Evolutionary conservation across 2,888 invertebrate species (phyloP).

Genomic region (Tetragnatha montana): DNA sequence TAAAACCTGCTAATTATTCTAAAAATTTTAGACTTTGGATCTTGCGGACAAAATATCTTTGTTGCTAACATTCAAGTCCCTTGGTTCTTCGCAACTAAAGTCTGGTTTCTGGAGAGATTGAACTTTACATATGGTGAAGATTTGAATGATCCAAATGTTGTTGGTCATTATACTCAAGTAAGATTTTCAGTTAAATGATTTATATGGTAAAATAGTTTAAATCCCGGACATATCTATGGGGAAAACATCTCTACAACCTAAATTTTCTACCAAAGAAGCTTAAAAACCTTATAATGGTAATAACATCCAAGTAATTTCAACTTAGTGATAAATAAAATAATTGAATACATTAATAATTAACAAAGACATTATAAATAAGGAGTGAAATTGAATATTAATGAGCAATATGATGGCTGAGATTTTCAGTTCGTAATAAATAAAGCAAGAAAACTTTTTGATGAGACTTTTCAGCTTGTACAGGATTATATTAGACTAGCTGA

Average conservation of each 20-base stretch:
- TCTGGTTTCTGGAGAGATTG: slow-evolving; percentile 86
- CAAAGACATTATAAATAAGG: too few species aligned
- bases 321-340: too few species aligned
- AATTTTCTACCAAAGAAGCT: neutral
- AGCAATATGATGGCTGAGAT: too few species aligned
- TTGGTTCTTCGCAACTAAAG: slow-evolving; percentile 87
- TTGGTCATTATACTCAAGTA: slow-evolving; percentile 87
- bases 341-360: too few species aligned
- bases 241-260: neutral
- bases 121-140: slow-evolving; percentile 84
- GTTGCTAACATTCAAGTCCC: slow-evolving; percentile 87
- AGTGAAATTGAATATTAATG: too few species aligned
- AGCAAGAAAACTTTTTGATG: too few species aligned
- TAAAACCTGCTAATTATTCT: too few species aligned
- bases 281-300: neutral
- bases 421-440: too few species aligned
- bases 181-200: neutral
- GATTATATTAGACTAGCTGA: too few species aligned
- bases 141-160: slow-evolving; percentile 80
- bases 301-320: neutral
- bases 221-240: neutral
- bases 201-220: neutral
- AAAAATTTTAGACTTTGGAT: slow-evolving; percentile 79
- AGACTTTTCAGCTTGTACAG: too few species aligned
- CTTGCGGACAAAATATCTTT: slow-evolving; percentile 89